A percentile compares a stretch with the other conserved stretches of the same genome.
Conservation (phyloP, 2,888 invertebrate species). For the Yponomeuta cagnagella region DNA sequence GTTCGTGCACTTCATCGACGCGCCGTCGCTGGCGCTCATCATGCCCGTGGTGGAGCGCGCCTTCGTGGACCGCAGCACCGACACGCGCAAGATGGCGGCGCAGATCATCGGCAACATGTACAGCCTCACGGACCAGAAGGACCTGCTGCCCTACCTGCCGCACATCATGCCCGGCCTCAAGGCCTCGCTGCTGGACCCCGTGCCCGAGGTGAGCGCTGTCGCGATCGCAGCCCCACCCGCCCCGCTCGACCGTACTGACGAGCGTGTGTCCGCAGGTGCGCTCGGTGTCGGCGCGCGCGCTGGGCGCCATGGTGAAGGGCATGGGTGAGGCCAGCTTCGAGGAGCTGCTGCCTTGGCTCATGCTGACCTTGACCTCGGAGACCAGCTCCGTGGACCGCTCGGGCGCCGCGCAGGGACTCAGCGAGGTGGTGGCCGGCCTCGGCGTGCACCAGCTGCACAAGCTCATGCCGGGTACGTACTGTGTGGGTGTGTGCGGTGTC, state of each 20-base stretch:
- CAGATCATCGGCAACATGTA: constrained; percentile 99
- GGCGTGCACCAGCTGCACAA: constrained; percentile 96
- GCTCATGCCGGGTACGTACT: constrained; percentile 88
- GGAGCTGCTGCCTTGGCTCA: constrained; percentile 97
- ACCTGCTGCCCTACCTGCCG: constrained; percentile 95
- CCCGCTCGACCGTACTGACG: no score
- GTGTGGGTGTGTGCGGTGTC: no score
- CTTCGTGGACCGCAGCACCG: constrained; percentile 97
- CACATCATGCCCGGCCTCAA: constrained; percentile 98
- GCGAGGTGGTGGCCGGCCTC: constrained; percentile 97
- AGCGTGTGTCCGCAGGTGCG: constrained; percentile 77
- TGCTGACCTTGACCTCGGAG: constrained; percentile 97
- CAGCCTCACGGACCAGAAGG: constrained; percentile 98
- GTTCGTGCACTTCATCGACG: constrained; percentile 99
- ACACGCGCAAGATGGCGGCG: constrained; percentile 99
- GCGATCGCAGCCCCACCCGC: not conserved
- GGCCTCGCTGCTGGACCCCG: constrained; percentile 96
- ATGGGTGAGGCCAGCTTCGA: constrained; percentile 98
- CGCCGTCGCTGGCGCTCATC: constrained; percentile 97
- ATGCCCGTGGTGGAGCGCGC: constrained; percentile 99
- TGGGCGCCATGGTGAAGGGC: constrained; percentile 98
- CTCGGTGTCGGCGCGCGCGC: constrained; percentile 94
- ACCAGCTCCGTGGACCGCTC: constrained; percentile 95
- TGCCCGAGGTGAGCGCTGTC: constrained; percentile 84
- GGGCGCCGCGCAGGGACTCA: constrained; percentile 97